Percentiles rank a stretch among this genome's conserved stretches.
phyloP scores from a whole-genome alignment of 2,113 vertebrate genomes.

The Sphyrna mokarran region DNA sequence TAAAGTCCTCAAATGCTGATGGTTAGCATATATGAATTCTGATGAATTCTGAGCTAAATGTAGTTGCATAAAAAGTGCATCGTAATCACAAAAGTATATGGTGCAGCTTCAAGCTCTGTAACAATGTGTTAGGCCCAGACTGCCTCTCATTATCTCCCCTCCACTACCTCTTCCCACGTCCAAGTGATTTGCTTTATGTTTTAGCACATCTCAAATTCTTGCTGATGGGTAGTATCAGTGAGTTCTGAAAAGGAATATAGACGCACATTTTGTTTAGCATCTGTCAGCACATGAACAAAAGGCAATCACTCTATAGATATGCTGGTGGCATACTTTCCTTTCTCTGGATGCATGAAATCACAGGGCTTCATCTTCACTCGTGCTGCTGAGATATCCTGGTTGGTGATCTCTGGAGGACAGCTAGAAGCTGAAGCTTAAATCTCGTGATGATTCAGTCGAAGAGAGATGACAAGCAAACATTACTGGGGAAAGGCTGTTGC shows the following conservation, averaged over 20 bases:
- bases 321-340: neutral
- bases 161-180: neutral
- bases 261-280: neutral
- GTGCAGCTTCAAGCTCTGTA: neutral
- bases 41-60: neutral
- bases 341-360: neutral
- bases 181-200: neutral
- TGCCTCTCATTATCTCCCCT: neutral
- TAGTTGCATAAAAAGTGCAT: neutral
- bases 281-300: neutral
- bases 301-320: neutral
- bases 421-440: neutral
- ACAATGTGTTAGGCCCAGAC: neutral
- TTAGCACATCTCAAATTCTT: neutral
- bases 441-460: neutral
- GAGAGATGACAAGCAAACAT: neutral
- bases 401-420: neutral
- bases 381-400: neutral
- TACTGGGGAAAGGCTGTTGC: no score
- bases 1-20: neutral
- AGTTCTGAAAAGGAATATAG: neutral
- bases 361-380: neutral
- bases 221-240: neutral
- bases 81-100: neutral
- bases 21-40: neutral